These are phyloP conservation scores for Malurus alboscapulatus DNA, from an alignment of 2,113 vertebrate species.

Conservation along the genomic window DNA sequence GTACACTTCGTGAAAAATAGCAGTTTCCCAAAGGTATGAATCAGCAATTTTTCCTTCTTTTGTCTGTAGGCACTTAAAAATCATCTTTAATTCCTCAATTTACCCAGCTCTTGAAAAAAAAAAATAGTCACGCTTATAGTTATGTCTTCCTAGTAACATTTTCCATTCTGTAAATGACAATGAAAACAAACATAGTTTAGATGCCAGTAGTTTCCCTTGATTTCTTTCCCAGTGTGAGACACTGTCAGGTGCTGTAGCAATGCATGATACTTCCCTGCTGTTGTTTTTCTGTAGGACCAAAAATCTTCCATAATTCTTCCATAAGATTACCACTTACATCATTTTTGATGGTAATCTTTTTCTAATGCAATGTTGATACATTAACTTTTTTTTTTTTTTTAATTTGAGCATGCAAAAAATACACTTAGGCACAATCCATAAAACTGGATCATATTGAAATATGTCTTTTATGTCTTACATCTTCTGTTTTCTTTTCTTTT, in stretches of 20 bases:
- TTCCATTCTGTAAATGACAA: constrained; percentile 10
- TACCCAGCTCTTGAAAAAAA: background rate
- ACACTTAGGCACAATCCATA: background rate
- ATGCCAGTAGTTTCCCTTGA: background rate
- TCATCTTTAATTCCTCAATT: background rate
- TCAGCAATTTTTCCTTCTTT: background rate
- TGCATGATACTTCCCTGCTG: background rate
- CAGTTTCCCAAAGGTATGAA: background rate
- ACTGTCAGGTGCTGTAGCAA: background rate
- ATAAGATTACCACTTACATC: background rate
- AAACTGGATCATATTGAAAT: background rate
- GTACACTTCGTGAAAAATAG: background rate
- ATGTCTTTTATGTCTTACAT: background rate
- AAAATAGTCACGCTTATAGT: background rate
- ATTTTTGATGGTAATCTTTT: background rate
- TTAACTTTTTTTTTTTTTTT: background rate
- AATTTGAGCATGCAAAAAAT: background rate
- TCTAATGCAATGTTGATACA: background rate
- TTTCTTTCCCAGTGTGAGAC: background rate
- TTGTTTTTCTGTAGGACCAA: background rate
- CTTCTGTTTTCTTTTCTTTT: background rate
- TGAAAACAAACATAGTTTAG: background rate
- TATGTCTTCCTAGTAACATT: background rate
- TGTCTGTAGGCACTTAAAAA: background rate
- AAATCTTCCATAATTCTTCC: background rate